phyloP scores from a whole-genome alignment of 2,113 vertebrate genomes.

The Tonatia bakeri region DNA sequence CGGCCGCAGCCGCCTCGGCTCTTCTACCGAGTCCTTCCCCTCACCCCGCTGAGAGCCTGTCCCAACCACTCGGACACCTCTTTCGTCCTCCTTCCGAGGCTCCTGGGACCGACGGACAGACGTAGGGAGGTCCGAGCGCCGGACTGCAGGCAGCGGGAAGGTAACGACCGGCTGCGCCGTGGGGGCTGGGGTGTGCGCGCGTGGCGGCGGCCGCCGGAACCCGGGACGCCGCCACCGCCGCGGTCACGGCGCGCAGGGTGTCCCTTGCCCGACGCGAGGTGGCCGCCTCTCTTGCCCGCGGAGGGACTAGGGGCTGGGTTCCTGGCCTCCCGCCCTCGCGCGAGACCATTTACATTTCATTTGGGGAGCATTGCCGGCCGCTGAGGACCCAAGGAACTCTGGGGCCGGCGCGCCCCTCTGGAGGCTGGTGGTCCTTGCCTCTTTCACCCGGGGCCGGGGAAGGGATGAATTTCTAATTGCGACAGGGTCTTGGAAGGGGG shows the following conservation, averaged over 20 bases:
- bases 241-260: neutral
- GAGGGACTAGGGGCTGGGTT: neutral
- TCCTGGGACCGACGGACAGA: constrained; percentile 23
- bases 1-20: neutral
- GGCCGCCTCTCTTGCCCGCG: neutral
- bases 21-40: neutral
- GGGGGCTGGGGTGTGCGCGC: neutral
- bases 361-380: neutral
- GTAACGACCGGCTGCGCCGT: constrained; percentile 47
- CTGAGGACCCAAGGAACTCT: neutral
- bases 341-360: neutral
- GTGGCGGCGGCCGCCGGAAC: neutral
- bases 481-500: constrained; percentile 45
- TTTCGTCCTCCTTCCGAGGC: neutral
- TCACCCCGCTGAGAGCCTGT: neutral
- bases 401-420: neutral
- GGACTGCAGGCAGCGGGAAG: constrained; percentile 58
- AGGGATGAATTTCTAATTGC: neutral
- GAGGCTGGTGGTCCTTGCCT: neutral
- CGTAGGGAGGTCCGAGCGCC: neutral
- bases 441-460: neutral
- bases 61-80: neutral
- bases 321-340: neutral
- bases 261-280: neutral
- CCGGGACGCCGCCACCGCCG: neutral